A percentile compares a stretch with the other conserved stretches of the same genome.
phyloP scores from a whole-genome alignment of 2,797 vertebrate genomes.

The Coregonus sp. region DNA sequence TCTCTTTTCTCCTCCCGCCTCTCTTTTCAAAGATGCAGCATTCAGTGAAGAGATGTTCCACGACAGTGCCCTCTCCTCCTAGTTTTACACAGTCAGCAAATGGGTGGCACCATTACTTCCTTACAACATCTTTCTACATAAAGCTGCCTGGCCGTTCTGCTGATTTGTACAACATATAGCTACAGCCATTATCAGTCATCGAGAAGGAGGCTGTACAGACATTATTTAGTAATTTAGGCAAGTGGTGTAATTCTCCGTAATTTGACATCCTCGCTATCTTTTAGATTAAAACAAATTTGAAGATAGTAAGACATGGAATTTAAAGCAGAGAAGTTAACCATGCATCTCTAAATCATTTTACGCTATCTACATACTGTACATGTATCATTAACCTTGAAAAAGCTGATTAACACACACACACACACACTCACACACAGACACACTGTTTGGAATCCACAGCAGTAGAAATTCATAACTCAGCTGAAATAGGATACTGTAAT shows the following conservation, averaged over 20 bases:
- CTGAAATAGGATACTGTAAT: slow-evolving; percentile 38
- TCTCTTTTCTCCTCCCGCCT: background rate
- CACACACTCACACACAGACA: slow-evolving; percentile 28
- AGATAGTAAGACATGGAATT: slow-evolving; percentile 56
- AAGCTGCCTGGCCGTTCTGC: slow-evolving; percentile 50
- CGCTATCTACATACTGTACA: slow-evolving; percentile 45
- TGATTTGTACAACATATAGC: slow-evolving; percentile 56
- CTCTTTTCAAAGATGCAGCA: slow-evolving; percentile 29
- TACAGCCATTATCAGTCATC: slow-evolving; percentile 66
- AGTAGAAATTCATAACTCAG: slow-evolving; percentile 45
- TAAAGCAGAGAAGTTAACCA: slow-evolving; percentile 57
- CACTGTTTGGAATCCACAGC: slow-evolving; percentile 40
- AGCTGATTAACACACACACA: background rate
- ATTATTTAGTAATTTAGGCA: slow-evolving; percentile 65
- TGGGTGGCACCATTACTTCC: slow-evolving; percentile 68
- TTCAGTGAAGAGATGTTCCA: slow-evolving; percentile 44
- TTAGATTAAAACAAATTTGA: slow-evolving; percentile 58
- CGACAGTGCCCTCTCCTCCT: slow-evolving; percentile 31
- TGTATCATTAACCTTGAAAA: slow-evolving; percentile 69
- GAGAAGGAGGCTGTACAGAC: slow-evolving; percentile 53
- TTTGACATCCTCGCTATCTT: slow-evolving; percentile 56
- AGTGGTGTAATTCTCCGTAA: slow-evolving; percentile 44
- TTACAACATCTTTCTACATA: slow-evolving; percentile 58
- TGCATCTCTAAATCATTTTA: slow-evolving; percentile 12
- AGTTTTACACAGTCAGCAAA: slow-evolving; percentile 66